Conservation (phyloP, 2,888 invertebrate genomes). For the Ornithoptera alexandrae region DNA sequence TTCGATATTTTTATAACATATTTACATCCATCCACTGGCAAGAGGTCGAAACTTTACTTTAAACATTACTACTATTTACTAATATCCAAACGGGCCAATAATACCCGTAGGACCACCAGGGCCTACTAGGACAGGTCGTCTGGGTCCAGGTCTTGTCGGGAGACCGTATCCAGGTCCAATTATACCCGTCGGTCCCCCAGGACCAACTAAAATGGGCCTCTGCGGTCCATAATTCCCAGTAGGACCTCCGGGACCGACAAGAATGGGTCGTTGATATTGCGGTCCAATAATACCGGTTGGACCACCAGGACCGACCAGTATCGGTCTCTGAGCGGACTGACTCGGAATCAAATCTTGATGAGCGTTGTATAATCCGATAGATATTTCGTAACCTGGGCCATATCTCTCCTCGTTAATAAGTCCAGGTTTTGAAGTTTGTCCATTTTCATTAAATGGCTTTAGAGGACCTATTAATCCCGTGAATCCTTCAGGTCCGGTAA, state of each 20-base stretch:
- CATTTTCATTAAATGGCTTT: slow-evolving; percentile 12
- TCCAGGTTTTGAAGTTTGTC: slow-evolving; percentile 34
- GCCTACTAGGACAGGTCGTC: slow-evolving; percentile 54
- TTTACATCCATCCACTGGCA: too few relatives aligned
- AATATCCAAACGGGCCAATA: slow-evolving; percentile 45
- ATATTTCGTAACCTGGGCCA: slow-evolving; percentile 18
- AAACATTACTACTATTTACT: too few relatives aligned
- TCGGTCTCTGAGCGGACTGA: slow-evolving; percentile 41
- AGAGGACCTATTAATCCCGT: slow-evolving; percentile 41
- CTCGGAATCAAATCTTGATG: slow-evolving; percentile 32
- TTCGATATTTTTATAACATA: too few relatives aligned
- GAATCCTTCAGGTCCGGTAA: slow-evolving; percentile 63
- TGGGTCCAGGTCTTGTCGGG: slow-evolving; percentile 3
- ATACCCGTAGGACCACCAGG: slow-evolving; percentile 69
- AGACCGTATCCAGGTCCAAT: slow-evolving; percentile 52
- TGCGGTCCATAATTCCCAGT: slow-evolving; percentile 40
- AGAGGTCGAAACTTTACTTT: too few relatives aligned
- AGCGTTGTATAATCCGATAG: slow-evolving; percentile 34
- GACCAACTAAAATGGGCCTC: slow-evolving; percentile 71
- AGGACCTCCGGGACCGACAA: slow-evolving; percentile 70
- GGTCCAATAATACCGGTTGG: slow-evolving; percentile 69
- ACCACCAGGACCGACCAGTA: slow-evolving; percentile 71
- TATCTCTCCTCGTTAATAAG: slow-evolving; percentile 38
- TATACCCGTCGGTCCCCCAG: slow-evolving; percentile 66
- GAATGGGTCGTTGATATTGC: slow-evolving; percentile 38